Evolutionary conservation across 2,888 invertebrate species (phyloP).

Genomic region (Choreutis nemorana): DNA sequence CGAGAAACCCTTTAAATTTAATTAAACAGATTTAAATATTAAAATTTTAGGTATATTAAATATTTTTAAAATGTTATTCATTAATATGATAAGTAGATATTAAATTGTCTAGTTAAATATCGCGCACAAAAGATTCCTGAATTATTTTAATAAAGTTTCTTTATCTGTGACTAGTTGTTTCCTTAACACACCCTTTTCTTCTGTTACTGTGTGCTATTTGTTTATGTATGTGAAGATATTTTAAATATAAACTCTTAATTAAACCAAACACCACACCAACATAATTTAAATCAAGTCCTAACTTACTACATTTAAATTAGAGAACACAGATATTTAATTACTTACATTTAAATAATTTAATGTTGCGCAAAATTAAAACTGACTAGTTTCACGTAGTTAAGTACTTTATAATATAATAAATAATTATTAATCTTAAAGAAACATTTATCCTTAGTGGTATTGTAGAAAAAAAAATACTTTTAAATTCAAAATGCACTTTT

Average conservation of each 20-base stretch:
- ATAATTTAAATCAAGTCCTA: conserved; percentile 59
- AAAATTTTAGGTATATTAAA: too few species aligned
- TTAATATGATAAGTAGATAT: too few species aligned
- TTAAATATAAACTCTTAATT: conserved; percentile 30
- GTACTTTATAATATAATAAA: conserved; percentile 67
- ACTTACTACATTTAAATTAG: conserved; percentile 58
- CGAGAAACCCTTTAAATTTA: too few species aligned
- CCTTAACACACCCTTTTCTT: conserved; percentile 47
- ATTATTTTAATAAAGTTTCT: too few species aligned
- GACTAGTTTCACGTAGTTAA: conserved; percentile 67
- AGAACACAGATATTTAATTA: conserved; percentile 60
- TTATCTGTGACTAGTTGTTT: conserved; percentile 58
- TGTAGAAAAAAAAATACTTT: conserved; percentile 28
- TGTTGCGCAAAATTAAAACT: conserved; percentile 66
- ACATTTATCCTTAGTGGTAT: conserved; percentile 59
- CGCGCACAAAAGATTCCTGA: too few species aligned
- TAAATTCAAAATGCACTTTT: conserved; percentile 53
- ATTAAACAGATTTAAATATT: too few species aligned
- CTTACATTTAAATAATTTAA: conserved; percentile 47
- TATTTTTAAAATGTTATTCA: too few species aligned
- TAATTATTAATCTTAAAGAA: conserved; percentile 56
- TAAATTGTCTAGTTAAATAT: too few species aligned
- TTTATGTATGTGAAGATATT: conserved; percentile 18
- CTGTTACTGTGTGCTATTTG: too few species aligned
- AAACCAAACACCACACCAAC: conserved; percentile 63